Evolutionary conservation across 1,140 invertebrate species (phyloP).

Genomic region (Muscidifurax raptorellus): DNA sequence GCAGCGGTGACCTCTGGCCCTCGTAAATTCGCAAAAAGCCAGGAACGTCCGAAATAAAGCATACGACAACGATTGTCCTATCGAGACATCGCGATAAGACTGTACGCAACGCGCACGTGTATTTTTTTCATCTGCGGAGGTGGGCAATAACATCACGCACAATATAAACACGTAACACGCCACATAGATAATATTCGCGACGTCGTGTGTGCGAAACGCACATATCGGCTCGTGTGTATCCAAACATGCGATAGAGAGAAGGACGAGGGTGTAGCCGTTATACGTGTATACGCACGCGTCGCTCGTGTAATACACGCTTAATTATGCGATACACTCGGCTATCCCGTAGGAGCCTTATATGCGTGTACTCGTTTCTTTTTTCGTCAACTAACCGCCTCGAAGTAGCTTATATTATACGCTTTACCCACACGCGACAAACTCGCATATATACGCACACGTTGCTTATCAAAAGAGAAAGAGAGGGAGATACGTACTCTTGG

Average conservation of each 20-base stretch:
- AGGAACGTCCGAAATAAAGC: conserved; percentile 15
- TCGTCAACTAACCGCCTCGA: neutral
- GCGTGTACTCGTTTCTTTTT: neutral
- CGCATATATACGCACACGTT: neutral
- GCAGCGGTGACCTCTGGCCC: neutral
- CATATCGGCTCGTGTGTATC: no score
- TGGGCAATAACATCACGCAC: neutral
- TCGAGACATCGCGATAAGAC: conserved; percentile 31
- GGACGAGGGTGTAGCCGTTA: neutral
- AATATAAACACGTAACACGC: neutral
- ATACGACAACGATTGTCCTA: neutral
- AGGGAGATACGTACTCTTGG: neutral
- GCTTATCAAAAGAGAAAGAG: neutral
- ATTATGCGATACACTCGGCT: neutral
- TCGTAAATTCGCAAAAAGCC: conserved; percentile 28
- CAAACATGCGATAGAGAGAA: no score
- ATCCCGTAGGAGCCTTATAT: neutral
- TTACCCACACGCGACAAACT: neutral
- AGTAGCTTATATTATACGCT: neutral
- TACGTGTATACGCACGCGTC: neutral
- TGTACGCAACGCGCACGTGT: neutral
- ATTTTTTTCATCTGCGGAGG: neutral
- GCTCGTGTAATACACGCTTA: neutral
- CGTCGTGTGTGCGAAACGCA: neutral
- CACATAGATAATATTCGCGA: neutral